phyloP scores from a whole-genome alignment of 2,797 vertebrate genomes.

The Oryzias sinensis region DNA sequence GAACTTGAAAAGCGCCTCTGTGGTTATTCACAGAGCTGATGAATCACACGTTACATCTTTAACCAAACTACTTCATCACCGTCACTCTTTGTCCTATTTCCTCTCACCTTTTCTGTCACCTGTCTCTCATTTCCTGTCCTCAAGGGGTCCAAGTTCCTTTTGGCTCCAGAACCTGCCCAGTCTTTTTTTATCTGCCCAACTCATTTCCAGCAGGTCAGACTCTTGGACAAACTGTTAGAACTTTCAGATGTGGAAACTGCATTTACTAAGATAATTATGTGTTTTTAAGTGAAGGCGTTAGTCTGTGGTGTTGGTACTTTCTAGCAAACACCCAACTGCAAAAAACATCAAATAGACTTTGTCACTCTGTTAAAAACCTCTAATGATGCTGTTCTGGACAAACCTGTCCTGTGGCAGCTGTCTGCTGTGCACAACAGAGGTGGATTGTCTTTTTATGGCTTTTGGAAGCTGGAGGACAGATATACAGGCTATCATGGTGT shows the following conservation, averaged over 20 bases:
- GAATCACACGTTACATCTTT: conserved; percentile 56
- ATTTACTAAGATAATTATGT: conserved; percentile 36
- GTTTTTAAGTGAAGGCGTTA: conserved; percentile 19
- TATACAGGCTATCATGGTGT: conserved; percentile 11
- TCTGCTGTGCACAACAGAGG: conserved; percentile 2
- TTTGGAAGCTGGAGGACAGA: conserved; percentile 16
- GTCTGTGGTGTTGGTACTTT: background rate
- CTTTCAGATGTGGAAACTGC: conserved; percentile 41
- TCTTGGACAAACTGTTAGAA: conserved; percentile 40
- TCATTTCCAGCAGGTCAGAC: conserved; percentile 53
- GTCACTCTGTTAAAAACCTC: conserved; percentile 13
- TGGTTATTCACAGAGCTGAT: conserved; percentile 28
- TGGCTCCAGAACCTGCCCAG: conserved; percentile 51
- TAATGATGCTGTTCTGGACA: conserved; percentile 14
- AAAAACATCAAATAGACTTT: conserved; percentile 2
- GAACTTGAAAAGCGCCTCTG: conserved; percentile 29
- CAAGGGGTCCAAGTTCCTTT: conserved; percentile 60
- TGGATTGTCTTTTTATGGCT: conserved; percentile 30
- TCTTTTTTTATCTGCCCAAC: conserved; percentile 54
- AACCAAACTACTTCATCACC: conserved; percentile 54
- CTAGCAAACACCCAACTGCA: background rate
- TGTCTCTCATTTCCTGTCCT: conserved; percentile 61
- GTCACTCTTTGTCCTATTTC: conserved; percentile 63
- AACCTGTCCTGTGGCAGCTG: conserved; percentile 9
- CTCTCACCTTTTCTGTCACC: conserved; percentile 55